Evolutionary conservation across 37 sponge, comb jelly and placozoan species (phyloP), one percentile per base, ranked within the genome.

Genomic region (Haliclona indistincta): DNA sequence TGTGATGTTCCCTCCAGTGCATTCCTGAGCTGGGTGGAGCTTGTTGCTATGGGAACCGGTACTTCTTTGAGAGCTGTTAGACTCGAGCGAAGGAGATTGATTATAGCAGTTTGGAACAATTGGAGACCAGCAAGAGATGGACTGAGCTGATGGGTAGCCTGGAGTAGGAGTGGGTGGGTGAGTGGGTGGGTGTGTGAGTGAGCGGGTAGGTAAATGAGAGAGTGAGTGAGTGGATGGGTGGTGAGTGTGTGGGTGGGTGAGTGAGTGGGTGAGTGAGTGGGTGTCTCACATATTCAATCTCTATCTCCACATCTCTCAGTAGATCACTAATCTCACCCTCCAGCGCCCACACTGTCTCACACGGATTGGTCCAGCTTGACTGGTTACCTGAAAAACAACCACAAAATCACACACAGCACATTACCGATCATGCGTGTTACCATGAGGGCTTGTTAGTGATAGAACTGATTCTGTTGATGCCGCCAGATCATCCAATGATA

Each of bases 321-420:
- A 58, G 6, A 58, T 58, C 60, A 58, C 6, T n/a, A 20, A 58
- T 58, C 13, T 79, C 73, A 73, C 80, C 79, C 54, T 79, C 80
- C 72, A 63, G 29, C 23, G 63, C 38, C 56, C 74, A 56, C 61
- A 35, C 32, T 67, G 49, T 68, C 70, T 73, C 78, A 7, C 6
- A 58, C 7, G 60, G 60, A n/a, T 58, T 20, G 7, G 60, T 58
- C 60, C 60, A 58, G n/a, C n/a, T n/a, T n/a, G n/a, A n/a, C n/a
- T n/a, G n/a, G n/a, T n/a, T n/a, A n/a, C n/a, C n/a, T n/a, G n/a
- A n/a, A n/a, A n/a, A n/a, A n/a, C n/a, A n/a, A n/a, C n/a, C n/a
- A n/a, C n/a, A n/a, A n/a, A n/a, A n/a, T n/a, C n/a, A n/a, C n/a
- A n/a, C n/a, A n/a, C n/a, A n/a, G n/a, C n/a, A n/a, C n/a, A n/a